These are phyloP conservation scores for Ligdia adustata DNA, from an alignment of 2,888 invertebrate genomes.

Conservation along the genomic window DNA sequence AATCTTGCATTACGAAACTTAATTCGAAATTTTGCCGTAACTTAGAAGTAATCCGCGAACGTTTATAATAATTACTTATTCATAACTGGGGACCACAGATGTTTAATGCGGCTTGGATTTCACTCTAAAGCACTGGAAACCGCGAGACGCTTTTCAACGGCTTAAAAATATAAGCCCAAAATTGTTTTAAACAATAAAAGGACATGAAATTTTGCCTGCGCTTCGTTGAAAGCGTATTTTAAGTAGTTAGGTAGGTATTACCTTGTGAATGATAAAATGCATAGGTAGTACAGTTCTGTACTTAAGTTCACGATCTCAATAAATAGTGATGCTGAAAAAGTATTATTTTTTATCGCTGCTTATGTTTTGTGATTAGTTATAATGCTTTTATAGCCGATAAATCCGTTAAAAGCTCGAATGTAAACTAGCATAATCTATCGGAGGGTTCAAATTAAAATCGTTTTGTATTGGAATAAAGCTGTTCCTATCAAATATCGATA, in stretches of 20 bases:
- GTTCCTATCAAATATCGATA: constrained; percentile 7
- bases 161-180: neutral
- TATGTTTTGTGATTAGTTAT: no score
- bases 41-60: neutral
- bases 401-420: no score
- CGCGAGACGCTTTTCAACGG: neutral
- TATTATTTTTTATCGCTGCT: no score
- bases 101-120: neutral
- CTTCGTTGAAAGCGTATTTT: no score
- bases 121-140: constrained; percentile 1
- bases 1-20: no score
- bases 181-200: constrained; percentile 1
- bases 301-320: no score
- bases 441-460: neutral
- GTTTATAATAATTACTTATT: constrained; percentile 12
- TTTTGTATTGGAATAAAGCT: neutral
- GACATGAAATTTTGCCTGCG: constrained; percentile 4
- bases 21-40: neutral
- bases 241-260: no score
- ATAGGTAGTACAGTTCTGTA: no score
- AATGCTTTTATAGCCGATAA: no score
- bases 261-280: no score
- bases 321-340: no score
- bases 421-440: no score
- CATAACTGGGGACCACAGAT: constrained; percentile 5